Conservation (phyloP, 2,113 vertebrate species). For the Amblyornis subalaris region DNA sequence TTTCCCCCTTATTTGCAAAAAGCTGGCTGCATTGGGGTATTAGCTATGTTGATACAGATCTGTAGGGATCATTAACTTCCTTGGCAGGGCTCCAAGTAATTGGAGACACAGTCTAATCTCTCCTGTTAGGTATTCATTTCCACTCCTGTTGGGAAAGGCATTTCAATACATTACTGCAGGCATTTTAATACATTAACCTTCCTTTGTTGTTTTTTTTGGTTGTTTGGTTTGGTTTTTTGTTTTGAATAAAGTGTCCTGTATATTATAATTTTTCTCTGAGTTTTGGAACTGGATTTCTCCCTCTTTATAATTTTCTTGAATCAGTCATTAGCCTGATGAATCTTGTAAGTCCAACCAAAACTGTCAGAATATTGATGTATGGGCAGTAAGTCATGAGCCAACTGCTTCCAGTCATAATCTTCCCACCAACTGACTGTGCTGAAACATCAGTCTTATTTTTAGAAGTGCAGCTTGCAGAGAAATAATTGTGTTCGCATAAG, state of each 20-base stretch:
- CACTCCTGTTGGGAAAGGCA: not conserved
- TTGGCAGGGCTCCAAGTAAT: not conserved
- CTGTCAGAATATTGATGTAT: not conserved
- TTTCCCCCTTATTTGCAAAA: not conserved
- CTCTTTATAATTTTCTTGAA: not conserved
- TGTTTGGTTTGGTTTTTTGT: not conserved
- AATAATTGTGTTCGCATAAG: not conserved
- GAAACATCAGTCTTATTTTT: constrained; percentile 8
- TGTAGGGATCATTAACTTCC: not conserved
- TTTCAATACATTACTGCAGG: not conserved
- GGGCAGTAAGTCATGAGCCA: not conserved
- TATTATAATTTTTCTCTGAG: not conserved
- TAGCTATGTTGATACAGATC: not conserved
- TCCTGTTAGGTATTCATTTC: not conserved
- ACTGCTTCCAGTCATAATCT: not conserved
- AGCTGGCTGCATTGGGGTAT: not conserved
- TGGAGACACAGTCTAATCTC: not conserved
- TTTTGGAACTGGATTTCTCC: not conserved
- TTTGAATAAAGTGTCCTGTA: not conserved
- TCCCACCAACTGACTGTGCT: not conserved
- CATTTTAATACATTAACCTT: not conserved
- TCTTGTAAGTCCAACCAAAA: not conserved
- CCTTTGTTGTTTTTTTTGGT: not conserved
- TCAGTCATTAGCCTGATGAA: not conserved
- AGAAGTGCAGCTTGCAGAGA: not conserved